phyloP scores from a whole-genome alignment of 2,888 invertebrate genomes.

The Alsophila aescularia region DNA sequence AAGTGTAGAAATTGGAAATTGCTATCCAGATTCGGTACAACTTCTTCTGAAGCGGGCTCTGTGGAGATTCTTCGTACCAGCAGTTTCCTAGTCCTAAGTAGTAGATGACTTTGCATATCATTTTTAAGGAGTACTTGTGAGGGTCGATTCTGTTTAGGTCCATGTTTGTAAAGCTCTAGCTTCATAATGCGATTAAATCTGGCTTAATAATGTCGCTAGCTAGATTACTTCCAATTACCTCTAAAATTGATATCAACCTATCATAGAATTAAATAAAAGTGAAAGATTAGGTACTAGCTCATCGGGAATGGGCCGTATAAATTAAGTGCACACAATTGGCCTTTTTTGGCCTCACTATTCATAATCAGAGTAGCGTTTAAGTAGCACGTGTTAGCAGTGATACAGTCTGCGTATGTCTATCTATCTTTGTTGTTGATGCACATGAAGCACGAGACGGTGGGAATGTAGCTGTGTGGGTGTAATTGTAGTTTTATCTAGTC shows the following conservation, averaged over 20 bases:
- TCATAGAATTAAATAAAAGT: too few relatives aligned
- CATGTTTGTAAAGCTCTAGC: constrained; percentile 1
- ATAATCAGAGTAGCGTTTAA: too few relatives aligned
- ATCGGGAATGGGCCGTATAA: too few relatives aligned
- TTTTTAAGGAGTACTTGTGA: constrained; percentile 53
- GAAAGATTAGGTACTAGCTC: too few relatives aligned
- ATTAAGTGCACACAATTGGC: too few relatives aligned
- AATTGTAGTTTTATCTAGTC: too few relatives aligned
- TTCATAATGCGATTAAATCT: not conserved
- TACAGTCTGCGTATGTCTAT: too few relatives aligned
- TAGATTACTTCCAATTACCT: not conserved
- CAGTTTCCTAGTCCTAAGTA: constrained; percentile 54
- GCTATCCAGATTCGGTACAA: constrained; percentile 49
- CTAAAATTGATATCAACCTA: not conserved
- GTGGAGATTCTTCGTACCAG: constrained; percentile 51
- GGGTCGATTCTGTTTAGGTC: constrained; percentile 37
- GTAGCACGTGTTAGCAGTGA: too few relatives aligned
- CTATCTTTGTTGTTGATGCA: too few relatives aligned
- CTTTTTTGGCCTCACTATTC: too few relatives aligned
- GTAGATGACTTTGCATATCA: constrained; percentile 49
- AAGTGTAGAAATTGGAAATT: constrained; percentile 47
- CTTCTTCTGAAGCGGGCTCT: constrained; percentile 17
- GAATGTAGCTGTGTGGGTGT: too few relatives aligned
- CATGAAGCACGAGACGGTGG: too few relatives aligned
- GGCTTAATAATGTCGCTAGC: not conserved